phyloP scores from a whole-genome alignment of 1,140 invertebrate species.

The Latrodectus geometricus region DNA sequence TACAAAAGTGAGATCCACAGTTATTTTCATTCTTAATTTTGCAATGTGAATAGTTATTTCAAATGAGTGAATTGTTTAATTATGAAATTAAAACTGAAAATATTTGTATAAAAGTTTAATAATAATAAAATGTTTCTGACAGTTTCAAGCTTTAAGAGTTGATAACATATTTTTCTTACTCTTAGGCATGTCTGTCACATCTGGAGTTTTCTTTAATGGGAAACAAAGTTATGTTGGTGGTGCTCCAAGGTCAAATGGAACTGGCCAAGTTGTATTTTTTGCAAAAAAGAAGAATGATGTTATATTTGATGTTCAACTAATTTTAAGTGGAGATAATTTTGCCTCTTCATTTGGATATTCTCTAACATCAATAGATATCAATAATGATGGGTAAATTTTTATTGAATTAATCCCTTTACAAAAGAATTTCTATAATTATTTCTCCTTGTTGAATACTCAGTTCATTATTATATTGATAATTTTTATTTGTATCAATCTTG shows the following conservation, averaged over 20 bases:
- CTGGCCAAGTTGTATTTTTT: conserved; percentile 88
- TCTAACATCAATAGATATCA: conserved; percentile 84
- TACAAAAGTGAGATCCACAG: too few species aligned
- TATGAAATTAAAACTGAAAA: too few species aligned
- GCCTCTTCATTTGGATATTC: conserved; percentile 84
- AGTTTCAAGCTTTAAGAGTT: not conserved
- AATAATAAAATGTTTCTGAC: too few species aligned
- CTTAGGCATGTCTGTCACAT: conserved; percentile 88
- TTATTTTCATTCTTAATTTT: too few species aligned
- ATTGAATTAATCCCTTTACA: too few species aligned
- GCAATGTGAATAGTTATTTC: too few species aligned
- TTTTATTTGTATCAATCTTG: too few species aligned
- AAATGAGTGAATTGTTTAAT: too few species aligned
- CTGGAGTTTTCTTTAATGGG: conserved; percentile 77
- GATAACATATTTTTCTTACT: conserved; percentile 50
- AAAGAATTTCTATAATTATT: too few species aligned
- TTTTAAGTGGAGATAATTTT: conserved; percentile 65
- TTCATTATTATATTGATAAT: too few species aligned
- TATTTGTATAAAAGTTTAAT: too few species aligned
- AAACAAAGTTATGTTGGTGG: conserved; percentile 81
- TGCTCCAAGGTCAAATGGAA: conserved; percentile 85
- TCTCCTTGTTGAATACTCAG: too few species aligned
- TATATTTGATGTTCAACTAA: conserved; percentile 61
- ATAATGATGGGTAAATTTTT: conserved; percentile 80
- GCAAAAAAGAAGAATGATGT: conserved; percentile 70